Evolutionary conservation across 1,140 invertebrate genomes (phyloP), one percentile per base, ranked within the genome.

Genomic region (Linepithema humile): DNA sequence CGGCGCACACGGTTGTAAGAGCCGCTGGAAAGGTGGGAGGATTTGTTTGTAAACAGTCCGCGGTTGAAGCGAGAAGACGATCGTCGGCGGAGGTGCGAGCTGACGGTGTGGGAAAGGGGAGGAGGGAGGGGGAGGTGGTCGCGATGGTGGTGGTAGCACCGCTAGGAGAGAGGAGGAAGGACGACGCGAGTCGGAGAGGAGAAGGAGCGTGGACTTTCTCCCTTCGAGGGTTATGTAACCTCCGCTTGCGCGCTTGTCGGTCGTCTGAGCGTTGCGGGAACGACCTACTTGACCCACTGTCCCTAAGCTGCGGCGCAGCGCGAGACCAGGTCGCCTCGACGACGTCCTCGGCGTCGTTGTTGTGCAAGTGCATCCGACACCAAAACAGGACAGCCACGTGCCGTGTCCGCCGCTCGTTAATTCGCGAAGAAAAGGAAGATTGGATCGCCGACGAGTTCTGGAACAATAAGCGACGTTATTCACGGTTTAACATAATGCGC

Each of bases 11-110:
- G 40, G 40, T 59, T 55, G 69, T 74, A 74, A 35, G 55, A 82
- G 69, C 55, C 55, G 20, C 6, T 48, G n/a, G 75, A 83, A 82
- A 86, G 85, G 87, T 88, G 90, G 89, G 86, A 87, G 87, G 89
- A 91, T 89, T 89, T 92, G 92, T 92, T 92, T 92, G 91, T 92
- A 92, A 92, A 92, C 91, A 92, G 67, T 82, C 77, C 77, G 84
- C 45, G 78, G 77, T 82, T 40, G 78, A 87, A 67, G 82, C 26
- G 85, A 73, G 59, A 29, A 67, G 75, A 55, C 45, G 70, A 69
- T 86, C 82, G 73, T 78, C 29, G 75, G 62, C 40, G 75, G 35
- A 78, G 62, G 45, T 69, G 35, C 57, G 62, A 20, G 38, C 72
- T 53, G 73, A 74, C 29, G 84, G 78, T 57, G 29, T 4, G 57